A percentile compares a stretch with the other conserved stretches of the same genome.
These are phyloP conservation scores for Syngnathus typhle DNA, from an alignment of 2,113 vertebrate species.

Conservation along the genomic window DNA sequence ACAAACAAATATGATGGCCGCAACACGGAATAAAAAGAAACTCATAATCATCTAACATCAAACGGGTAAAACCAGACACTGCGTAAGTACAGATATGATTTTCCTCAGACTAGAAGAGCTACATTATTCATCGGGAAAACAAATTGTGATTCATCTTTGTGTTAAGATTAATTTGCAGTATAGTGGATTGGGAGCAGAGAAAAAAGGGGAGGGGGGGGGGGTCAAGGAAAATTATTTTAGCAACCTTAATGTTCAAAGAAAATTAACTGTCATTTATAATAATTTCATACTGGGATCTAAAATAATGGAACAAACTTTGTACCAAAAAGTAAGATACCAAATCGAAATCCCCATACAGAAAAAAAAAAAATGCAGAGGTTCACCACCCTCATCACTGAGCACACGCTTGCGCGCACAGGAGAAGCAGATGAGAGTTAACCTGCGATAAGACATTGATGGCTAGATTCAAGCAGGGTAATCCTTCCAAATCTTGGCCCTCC, in stretches of 20 bases:
- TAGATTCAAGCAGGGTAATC: not conserved
- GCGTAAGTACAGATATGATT: not conserved
- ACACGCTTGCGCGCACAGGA: not conserved
- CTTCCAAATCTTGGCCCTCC: not conserved
- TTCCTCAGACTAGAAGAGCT: not conserved
- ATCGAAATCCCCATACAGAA: not conserved
- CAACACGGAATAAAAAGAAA: not conserved
- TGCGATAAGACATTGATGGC: not conserved
- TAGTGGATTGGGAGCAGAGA: conserved; percentile 4
- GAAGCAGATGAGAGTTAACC: not conserved
- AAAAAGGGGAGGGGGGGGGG: too few species aligned
- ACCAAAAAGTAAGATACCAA: not conserved
- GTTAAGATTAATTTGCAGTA: conserved; percentile 7
- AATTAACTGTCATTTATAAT: too few species aligned
- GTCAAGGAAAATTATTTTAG: too few species aligned
- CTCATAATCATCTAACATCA: too few species aligned
- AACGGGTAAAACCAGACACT: not conserved
- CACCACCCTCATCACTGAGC: not conserved
- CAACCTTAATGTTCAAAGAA: too few species aligned
- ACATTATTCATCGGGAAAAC: not conserved
- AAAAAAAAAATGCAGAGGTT: not conserved
- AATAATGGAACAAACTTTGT: not conserved
- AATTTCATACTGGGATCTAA: too few species aligned
- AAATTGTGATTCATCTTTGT: conserved; percentile 34
- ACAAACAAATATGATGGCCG: conserved; percentile 6